phyloP scores from a whole-genome alignment of 2,888 invertebrate species.

The Drosophila phalerata region DNA sequence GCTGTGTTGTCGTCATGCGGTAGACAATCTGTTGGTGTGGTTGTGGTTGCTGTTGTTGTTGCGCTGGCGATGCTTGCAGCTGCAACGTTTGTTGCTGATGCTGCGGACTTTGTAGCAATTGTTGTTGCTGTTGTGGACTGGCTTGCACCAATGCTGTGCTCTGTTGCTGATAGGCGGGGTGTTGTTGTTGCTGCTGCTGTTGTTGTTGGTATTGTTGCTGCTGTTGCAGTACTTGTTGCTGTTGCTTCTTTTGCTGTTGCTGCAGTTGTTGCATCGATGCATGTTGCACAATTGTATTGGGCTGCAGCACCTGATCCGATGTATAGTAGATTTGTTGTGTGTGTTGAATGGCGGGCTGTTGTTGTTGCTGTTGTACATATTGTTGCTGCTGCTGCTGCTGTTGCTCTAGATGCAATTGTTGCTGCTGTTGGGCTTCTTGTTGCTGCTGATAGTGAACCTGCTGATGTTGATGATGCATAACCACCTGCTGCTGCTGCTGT shows the following conservation, averaged over 20 bases:
- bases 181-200: conserved; percentile 63
- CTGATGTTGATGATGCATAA: conserved; percentile 76
- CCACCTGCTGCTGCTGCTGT: conserved; percentile 74
- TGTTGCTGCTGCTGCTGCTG: conserved; percentile 52
- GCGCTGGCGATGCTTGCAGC: conserved; percentile 62
- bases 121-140: conserved; percentile 71
- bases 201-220: conserved; percentile 70
- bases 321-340: conserved; percentile 82
- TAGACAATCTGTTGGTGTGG: conserved; percentile 76
- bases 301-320: conserved; percentile 80
- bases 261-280: conserved; percentile 70
- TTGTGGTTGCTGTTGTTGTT: conserved; percentile 64
- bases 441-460: conserved; percentile 76
- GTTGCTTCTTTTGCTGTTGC: conserved; percentile 58
- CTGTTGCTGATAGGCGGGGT: conserved; percentile 70
- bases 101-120: conserved; percentile 68
- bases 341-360: conserved; percentile 71
- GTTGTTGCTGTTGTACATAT: conserved; percentile 69
- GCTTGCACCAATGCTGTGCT: conserved; percentile 64
- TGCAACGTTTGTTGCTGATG: conserved; percentile 74
- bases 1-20: conserved; percentile 74
- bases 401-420: conserved; percentile 71
- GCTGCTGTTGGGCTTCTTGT: conserved; percentile 74
- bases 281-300: conserved; percentile 80
- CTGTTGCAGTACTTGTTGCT: conserved; percentile 67